phyloP scores from a whole-genome alignment of 1,140 invertebrate species.

The Nymphalis io region DNA sequence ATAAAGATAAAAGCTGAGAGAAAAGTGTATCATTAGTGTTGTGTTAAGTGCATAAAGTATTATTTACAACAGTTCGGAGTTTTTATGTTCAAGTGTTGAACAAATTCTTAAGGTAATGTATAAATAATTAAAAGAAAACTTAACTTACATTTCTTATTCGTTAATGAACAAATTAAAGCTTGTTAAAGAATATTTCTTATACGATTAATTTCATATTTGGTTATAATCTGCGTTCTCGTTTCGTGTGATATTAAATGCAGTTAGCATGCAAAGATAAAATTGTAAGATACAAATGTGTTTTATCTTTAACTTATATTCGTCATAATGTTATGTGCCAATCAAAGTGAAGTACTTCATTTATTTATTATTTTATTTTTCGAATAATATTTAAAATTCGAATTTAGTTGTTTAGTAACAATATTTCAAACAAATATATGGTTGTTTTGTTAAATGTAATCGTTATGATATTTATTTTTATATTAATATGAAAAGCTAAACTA shows the following conservation, averaged over 20 bases:
- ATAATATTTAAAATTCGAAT: too few relatives aligned
- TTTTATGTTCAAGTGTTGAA: not conserved
- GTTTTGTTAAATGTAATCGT: not conserved
- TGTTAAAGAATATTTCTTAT: not conserved
- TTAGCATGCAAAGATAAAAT: too few relatives aligned
- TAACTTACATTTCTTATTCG: not conserved
- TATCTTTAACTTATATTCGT: not conserved
- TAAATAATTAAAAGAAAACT: not conserved
- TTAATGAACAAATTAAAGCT: not conserved
- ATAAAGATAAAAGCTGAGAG: conserved; percentile 24
- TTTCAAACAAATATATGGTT: not conserved
- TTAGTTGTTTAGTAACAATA: not conserved
- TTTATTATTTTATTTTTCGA: not conserved
- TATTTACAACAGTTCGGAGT: not conserved
- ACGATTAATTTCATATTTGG: not conserved
- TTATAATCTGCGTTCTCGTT: not conserved
- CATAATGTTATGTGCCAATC: not conserved
- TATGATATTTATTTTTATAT: not conserved
- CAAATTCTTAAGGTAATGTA: not conserved
- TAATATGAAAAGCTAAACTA: not conserved
- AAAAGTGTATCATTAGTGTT: conserved; percentile 17
- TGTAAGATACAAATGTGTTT: not conserved
- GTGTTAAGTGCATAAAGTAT: conserved; percentile 10
- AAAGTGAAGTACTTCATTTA: too few relatives aligned
- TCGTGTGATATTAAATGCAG: not conserved